phyloP scores from a whole-genome alignment of 2,888 invertebrate genomes.

The Spodoptera exigua region DNA sequence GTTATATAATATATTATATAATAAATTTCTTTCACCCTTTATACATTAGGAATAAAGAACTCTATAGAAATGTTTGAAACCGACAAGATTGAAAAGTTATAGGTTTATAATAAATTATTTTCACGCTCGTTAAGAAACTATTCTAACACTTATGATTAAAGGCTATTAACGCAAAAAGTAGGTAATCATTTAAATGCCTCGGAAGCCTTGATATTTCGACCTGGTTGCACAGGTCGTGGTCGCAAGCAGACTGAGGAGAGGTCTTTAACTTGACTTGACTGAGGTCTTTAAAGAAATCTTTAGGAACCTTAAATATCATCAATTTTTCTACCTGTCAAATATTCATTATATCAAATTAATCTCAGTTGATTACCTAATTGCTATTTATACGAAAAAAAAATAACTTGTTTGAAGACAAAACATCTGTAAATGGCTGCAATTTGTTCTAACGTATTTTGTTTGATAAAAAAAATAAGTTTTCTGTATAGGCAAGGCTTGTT shows the following conservation, averaged over 20 bases:
- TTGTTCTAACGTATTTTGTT: conserved; percentile 19
- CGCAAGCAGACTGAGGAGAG: too few species aligned
- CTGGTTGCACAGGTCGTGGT: too few species aligned
- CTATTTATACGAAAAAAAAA: conserved; percentile 1
- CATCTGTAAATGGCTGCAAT: conserved; percentile 35
- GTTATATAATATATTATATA: conserved; percentile 15
- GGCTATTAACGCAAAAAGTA: too few species aligned
- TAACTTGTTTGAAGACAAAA: conserved; percentile 19
- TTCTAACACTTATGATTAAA: too few species aligned
- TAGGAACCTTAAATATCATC: neutral
- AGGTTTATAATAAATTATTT: conserved; percentile 12
- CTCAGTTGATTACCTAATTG: conserved; percentile 9
- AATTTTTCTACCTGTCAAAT: too few species aligned
- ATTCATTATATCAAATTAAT: conserved; percentile 2
- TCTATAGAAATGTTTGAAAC: too few species aligned
- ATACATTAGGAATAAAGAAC: too few species aligned
- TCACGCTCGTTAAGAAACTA: too few species aligned
- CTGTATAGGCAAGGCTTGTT: conserved; percentile 26
- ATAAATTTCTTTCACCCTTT: conserved; percentile 9
- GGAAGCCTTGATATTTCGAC: too few species aligned
- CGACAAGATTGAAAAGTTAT: conserved; percentile 8
- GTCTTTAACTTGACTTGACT: too few species aligned
- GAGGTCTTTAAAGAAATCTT: too few species aligned
- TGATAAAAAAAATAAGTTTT: conserved; percentile 44
- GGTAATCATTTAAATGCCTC: too few species aligned